Conservation (phyloP, 2,888 invertebrate species). For the Euphydryas editha region DNA sequence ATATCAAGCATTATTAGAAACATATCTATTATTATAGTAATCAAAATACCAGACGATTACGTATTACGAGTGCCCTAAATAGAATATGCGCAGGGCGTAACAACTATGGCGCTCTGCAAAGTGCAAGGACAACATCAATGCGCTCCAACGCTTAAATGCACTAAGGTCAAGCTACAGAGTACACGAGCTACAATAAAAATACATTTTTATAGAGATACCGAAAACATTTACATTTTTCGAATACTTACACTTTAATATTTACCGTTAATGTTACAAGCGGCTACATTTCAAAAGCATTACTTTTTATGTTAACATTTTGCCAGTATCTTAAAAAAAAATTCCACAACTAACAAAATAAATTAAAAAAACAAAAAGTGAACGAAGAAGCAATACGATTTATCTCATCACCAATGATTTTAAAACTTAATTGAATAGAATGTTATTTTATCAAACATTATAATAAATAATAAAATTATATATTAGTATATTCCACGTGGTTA, state of each 20-base stretch:
- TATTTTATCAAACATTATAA: neutral
- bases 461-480: slow-evolving; percentile 61
- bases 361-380: neutral
- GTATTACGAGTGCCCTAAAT: slow-evolving; percentile 25
- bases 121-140: slow-evolving; percentile 70
- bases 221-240: slow-evolving; percentile 26
- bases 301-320: slow-evolving; percentile 8
- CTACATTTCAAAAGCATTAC: neutral
- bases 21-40: slow-evolving; percentile 1
- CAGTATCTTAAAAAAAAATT: neutral
- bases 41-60: slow-evolving; percentile 4
- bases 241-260: slow-evolving; percentile 4
- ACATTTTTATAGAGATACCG: slow-evolving; percentile 46
- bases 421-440: neutral
- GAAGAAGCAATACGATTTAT: neutral
- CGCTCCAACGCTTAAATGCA: slow-evolving; percentile 55
- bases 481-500: slow-evolving; percentile 60
- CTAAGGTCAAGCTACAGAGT: slow-evolving; percentile 51
- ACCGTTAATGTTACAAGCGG: slow-evolving; percentile 10
- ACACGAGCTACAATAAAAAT: slow-evolving; percentile 45
- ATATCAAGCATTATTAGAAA: neutral
- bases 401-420: neutral
- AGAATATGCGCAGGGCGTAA: slow-evolving; percentile 40
- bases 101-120: slow-evolving; percentile 49
- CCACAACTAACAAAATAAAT: neutral